Conservation (phyloP, 2,797 vertebrate genomes). For the Spinus pinus region DNA sequence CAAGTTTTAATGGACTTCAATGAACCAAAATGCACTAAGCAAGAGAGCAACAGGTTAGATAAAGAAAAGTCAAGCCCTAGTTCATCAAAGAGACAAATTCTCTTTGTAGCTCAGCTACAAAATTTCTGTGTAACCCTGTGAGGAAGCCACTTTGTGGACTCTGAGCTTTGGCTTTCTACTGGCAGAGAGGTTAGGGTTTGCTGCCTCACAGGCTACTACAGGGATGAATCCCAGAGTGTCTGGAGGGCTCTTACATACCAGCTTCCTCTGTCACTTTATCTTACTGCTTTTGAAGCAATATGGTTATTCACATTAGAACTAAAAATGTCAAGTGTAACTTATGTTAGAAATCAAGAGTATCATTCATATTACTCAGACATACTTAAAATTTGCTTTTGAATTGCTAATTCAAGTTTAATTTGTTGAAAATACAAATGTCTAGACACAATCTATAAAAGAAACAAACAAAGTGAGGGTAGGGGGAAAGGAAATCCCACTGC, state of each 20-base stretch:
- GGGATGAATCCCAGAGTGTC: not conserved
- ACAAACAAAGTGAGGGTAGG: slow-evolving; percentile 13
- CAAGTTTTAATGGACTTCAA: not conserved
- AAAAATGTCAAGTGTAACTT: slow-evolving; percentile 1
- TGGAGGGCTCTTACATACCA: not conserved
- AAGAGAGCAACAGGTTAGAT: not conserved
- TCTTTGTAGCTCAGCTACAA: not conserved
- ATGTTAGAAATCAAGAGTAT: not conserved
- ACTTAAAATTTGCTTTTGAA: slow-evolving; percentile 22
- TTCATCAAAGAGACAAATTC: not conserved
- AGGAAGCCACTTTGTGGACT: not conserved
- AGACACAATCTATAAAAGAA: slow-evolving; percentile 50
- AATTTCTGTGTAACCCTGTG: not conserved
- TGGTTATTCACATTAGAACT: not conserved
- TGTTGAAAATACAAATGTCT: slow-evolving; percentile 44
- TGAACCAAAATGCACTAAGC: not conserved
- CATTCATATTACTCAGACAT: not conserved
- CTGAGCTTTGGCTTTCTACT: not conserved
- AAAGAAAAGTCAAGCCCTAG: not conserved
- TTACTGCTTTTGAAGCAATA: not conserved
- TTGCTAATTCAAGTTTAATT: slow-evolving; percentile 45
- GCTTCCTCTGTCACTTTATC: not conserved
- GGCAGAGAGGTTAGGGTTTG: not conserved
- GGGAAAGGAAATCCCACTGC: slow-evolving; percentile 37
- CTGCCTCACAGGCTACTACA: not conserved